These are phyloP conservation scores for Perca flavescens DNA, from an alignment of 2,113 vertebrate genomes.

Conservation along the genomic window DNA sequence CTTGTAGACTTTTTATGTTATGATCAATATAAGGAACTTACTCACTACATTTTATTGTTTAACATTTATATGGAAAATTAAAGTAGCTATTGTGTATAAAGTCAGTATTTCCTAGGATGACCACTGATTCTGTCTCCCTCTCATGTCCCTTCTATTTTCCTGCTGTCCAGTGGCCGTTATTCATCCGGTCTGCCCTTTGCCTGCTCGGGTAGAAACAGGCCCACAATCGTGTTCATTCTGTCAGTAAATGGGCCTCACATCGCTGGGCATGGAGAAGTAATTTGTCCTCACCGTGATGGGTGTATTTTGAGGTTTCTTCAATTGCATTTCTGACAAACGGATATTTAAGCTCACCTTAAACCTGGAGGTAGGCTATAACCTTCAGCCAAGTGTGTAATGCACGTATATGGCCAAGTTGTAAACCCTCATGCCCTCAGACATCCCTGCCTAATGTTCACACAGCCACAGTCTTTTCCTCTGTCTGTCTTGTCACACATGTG, in stretches of 20 bases:
- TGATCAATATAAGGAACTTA: constrained; percentile 22
- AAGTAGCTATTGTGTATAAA: constrained; percentile 9
- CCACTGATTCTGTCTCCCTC: constrained; percentile 30
- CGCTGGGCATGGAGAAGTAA: constrained; percentile 61
- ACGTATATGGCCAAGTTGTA: constrained; percentile 52
- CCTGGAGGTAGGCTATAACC: constrained; percentile 51
- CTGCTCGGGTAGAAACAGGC: constrained; percentile 68
- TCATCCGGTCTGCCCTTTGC: constrained; percentile 76
- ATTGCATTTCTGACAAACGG: constrained; percentile 76
- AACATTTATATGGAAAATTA: constrained; percentile 49
- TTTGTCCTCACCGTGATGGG: constrained; percentile 73
- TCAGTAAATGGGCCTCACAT: constrained; percentile 78
- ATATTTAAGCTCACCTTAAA: constrained; percentile 71
- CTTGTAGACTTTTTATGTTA: constrained; percentile 7
- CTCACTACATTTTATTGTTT: constrained; percentile 18
- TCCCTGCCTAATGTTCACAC: constrained; percentile 3
- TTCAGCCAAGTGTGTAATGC: constrained; percentile 63
- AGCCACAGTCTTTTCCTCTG: not conserved
- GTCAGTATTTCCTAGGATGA: constrained; percentile 49
- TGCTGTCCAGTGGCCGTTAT: constrained; percentile 73
- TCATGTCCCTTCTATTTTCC: constrained; percentile 58
- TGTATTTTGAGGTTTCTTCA: constrained; percentile 76
- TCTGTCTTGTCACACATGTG: not conserved
- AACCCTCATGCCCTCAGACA: constrained; percentile 9
- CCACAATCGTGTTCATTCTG: constrained; percentile 70